Evolutionary conservation across 2,113 vertebrate species (phyloP).

Genomic region (Apteryx owenii): DNA sequence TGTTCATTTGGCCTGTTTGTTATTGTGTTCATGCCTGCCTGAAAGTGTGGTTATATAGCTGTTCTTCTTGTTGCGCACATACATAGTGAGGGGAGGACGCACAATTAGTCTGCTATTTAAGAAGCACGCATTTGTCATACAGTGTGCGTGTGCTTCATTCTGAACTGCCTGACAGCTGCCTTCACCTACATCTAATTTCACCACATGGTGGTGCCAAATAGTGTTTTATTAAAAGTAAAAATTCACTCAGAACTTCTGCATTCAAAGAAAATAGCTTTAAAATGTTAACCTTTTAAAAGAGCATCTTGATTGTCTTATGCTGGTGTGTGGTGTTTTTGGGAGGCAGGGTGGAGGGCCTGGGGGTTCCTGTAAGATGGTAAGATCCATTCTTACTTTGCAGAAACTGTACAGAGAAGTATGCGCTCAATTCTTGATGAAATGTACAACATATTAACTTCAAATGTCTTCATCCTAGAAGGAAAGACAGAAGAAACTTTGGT

Average conservation of each 20-base stretch:
- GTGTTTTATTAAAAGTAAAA: background rate
- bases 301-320: background rate
- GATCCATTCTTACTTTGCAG: background rate
- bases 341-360: too few species aligned
- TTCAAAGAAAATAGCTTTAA: background rate
- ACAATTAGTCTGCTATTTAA: background rate
- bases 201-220: constrained; percentile 57
- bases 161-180: background rate
- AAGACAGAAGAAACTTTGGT: background rate
- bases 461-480: background rate
- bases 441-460: background rate
- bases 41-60: background rate
- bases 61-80: background rate
- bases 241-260: background rate
- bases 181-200: background rate
- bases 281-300: background rate
- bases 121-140: background rate
- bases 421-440: background rate
- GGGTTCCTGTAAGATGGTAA: background rate
- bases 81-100: background rate
- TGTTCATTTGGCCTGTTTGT: background rate
- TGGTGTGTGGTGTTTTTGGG: background rate
- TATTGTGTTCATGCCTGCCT: background rate
- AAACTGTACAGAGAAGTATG: background rate
- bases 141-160: background rate